These are phyloP conservation scores for Penaeus vannamei DNA, from an alignment of 1,140 invertebrate species.

Conservation along the genomic window DNA sequence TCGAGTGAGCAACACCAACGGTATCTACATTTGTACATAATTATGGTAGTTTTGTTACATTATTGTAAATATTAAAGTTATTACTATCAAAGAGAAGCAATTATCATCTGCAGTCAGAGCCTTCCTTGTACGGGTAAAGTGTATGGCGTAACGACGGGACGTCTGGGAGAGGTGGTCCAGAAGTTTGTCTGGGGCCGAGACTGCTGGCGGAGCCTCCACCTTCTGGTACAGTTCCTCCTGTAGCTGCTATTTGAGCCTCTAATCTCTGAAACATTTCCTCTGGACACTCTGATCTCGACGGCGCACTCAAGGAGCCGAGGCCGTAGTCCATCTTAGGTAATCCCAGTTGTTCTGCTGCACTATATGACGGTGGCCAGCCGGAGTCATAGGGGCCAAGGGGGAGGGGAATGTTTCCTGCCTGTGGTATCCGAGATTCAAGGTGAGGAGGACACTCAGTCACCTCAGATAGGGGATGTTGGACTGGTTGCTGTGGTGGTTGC, in stretches of 20 bases:
- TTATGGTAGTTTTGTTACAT: slow-evolving; percentile 61
- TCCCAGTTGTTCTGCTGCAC: slow-evolving; percentile 28
- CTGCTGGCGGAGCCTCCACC: slow-evolving; percentile 3
- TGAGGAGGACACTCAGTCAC: neutral
- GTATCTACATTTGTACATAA: slow-evolving; percentile 68
- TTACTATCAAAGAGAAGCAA: slow-evolving; percentile 61
- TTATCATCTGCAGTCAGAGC: slow-evolving; percentile 68
- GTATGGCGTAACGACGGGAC: slow-evolving; percentile 54
- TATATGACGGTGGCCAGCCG: neutral
- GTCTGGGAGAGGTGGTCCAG: slow-evolving; percentile 43
- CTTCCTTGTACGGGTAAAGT: slow-evolving; percentile 65
- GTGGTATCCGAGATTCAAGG: slow-evolving; percentile 13
- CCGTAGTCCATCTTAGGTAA: slow-evolving; percentile 35
- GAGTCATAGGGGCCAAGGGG: neutral
- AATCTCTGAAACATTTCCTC: slow-evolving; percentile 58
- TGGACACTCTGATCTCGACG: slow-evolving; percentile 8
- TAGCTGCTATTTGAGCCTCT: slow-evolving; percentile 59
- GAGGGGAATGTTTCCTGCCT: slow-evolving; percentile 1
- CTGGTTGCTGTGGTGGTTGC: slow-evolving; percentile 10
- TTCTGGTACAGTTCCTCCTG: slow-evolving; percentile 42
- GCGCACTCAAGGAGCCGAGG: slow-evolving; percentile 39
- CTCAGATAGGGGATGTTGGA: neutral
- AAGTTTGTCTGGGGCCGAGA: slow-evolving; percentile 3
- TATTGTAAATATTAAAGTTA: slow-evolving; percentile 56
- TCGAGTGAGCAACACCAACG: slow-evolving; percentile 65